Evolutionary conservation across 2,888 invertebrate species (phyloP), one percentile per base, ranked within the genome.

Genomic region (Onchidella celtica): DNA sequence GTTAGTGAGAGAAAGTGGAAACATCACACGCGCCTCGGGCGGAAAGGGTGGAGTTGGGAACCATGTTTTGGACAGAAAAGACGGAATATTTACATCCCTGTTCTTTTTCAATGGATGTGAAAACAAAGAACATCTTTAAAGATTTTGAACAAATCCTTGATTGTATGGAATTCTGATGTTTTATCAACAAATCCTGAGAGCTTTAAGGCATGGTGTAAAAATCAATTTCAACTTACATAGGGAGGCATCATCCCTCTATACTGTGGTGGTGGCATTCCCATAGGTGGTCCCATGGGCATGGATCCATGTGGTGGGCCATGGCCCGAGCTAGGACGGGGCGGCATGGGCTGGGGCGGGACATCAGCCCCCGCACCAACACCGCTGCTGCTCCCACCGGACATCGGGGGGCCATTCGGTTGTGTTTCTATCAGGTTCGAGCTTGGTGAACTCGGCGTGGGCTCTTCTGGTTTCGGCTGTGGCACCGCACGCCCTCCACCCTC

Each of bases 401-500:
- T 91, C 91, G 74, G 86, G 90, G 90, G 90, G 90, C 91, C 91
- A 90, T 90, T 91, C 89, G 85, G 89, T 86, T 88, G 89, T 89
- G 88, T 89, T 88, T 90, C 91, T 83, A 88, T 89, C 90, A 83
- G 88, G 89, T 83, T 89, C 78, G 86, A 87, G 86, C 79, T 88
- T 82, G 88, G 89, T 79, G 88, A 90, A 85, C 86, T 90, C 85
- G 83, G 90, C 80, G 88, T 90, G 84, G 89, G 91, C 86, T 85
- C 90, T 88, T 87, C 89, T 85, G 87, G 82, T 87, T 88, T 87
- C 87, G 90, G 90, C 86, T 88, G 91, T 88, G 91, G 89, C 84
- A 91, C 93, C 85, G 92, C 93, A 88, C 93, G 91, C 75, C 94
- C 95, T 91, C 97, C 97, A 94, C 97, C 97, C 95, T 95, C 96